These are phyloP conservation scores for Erebia palarica DNA, from an alignment of 2,888 invertebrate species.

Conservation along the genomic window DNA sequence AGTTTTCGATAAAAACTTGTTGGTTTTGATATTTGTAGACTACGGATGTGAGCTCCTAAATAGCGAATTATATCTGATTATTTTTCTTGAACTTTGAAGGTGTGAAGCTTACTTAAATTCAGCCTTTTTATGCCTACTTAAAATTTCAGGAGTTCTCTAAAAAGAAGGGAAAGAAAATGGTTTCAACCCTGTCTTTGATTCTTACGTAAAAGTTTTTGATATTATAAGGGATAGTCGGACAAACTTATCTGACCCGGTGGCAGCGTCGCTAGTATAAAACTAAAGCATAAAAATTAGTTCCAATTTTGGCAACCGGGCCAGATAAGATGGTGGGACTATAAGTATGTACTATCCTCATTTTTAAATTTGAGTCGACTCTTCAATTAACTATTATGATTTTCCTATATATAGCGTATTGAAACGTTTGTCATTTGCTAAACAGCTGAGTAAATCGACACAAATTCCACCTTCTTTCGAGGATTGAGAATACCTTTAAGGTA, in stretches of 20 bases:
- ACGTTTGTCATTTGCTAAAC: not conserved
- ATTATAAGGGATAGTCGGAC: too few relatives aligned
- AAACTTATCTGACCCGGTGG: too few relatives aligned
- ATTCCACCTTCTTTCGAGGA: not conserved
- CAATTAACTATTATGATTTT: not conserved
- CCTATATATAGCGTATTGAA: not conserved
- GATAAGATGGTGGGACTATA: too few relatives aligned
- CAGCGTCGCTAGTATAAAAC: too few relatives aligned
- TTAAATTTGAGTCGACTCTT: too few relatives aligned
- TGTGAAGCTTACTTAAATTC: not conserved
- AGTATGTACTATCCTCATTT: too few relatives aligned
- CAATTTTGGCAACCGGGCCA: too few relatives aligned
- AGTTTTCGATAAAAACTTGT: slow-evolving; percentile 15
- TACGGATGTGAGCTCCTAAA: slow-evolving; percentile 7
- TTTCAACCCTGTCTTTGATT: not conserved
- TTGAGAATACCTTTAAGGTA: not conserved
- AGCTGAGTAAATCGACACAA: not conserved
- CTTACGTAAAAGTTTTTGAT: not conserved
- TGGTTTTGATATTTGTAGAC: slow-evolving; percentile 13
- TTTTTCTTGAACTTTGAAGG: not conserved
- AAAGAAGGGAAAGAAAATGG: not conserved
- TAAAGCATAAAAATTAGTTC: too few relatives aligned
- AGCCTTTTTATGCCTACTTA: not conserved
- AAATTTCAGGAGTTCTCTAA: not conserved
- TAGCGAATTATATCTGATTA: not conserved